These are phyloP conservation scores for Plutomurus gul DNA, from an alignment of 1,140 invertebrate genomes.

Conservation along the genomic window DNA sequence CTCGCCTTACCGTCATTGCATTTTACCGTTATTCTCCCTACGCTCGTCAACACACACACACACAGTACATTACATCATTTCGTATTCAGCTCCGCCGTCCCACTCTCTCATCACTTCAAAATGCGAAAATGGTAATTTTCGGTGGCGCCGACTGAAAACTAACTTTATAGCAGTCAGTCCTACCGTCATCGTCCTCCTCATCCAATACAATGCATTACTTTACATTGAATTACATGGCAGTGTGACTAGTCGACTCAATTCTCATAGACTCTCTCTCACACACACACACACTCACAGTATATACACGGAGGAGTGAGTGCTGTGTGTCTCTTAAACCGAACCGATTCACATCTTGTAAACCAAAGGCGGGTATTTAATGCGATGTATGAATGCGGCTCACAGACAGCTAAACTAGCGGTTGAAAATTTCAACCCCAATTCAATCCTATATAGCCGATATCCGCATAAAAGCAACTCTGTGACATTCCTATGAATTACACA, in stretches of 20 bases:
- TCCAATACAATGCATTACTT: no score
- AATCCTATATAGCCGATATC: not conserved
- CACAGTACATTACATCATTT: not conserved
- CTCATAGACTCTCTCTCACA: no score
- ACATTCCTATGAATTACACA: no score
- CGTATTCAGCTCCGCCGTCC: not conserved
- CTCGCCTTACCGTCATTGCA: not conserved
- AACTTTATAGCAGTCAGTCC: not conserved
- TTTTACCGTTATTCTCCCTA: not conserved
- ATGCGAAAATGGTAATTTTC: conserved; percentile 45
- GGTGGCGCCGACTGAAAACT: not conserved
- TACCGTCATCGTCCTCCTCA: no score
- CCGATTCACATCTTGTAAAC: not conserved
- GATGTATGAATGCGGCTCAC: conserved; percentile 6
- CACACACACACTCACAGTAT: no score
- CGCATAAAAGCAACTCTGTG: no score
- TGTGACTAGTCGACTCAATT: no score
- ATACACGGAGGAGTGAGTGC: no score
- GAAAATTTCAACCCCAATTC: not conserved
- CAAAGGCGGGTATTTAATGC: not conserved
- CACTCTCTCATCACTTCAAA: conserved; percentile 29
- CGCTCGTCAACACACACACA: not conserved
- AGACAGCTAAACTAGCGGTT: conserved; percentile 11
- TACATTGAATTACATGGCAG: no score
- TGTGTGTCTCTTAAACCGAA: no score